Evolutionary conservation across 2,797 vertebrate species (phyloP).

Genomic region (Notoglanidium macrostoma): DNA sequence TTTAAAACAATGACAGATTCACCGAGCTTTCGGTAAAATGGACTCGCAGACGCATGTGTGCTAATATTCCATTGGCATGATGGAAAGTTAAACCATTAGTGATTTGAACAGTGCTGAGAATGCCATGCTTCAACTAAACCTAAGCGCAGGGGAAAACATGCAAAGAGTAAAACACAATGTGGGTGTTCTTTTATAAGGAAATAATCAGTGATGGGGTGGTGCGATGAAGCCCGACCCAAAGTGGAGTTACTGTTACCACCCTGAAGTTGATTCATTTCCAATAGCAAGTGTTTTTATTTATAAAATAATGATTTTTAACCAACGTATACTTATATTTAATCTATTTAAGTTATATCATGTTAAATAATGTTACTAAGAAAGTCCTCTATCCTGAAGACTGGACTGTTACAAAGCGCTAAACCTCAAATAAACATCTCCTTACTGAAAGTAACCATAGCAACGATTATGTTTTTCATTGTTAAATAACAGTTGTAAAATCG

Average conservation of each 20-base stretch:
- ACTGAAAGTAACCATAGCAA: not conserved
- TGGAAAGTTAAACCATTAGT: conserved; percentile 74
- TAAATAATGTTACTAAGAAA: conserved; percentile 1
- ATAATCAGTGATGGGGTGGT: not conserved
- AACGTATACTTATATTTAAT: not conserved
- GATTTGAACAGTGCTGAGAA: conserved; percentile 4
- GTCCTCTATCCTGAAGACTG: not conserved
- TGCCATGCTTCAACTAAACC: not conserved
- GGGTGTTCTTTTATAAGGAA: not conserved
- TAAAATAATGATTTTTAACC: not conserved
- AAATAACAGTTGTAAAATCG: not conserved
- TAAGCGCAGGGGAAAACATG: not conserved
- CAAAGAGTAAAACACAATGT: not conserved
- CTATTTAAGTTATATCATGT: not conserved
- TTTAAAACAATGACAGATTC: conserved; percentile 51
- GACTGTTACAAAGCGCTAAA: not conserved
- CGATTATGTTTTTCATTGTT: not conserved
- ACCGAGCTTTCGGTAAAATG: conserved; percentile 57
- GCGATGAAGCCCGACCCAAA: not conserved
- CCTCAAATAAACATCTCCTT: not conserved
- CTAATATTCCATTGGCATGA: conserved; percentile 60
- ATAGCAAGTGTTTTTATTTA: not conserved
- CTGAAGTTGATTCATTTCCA: not conserved
- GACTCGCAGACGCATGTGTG: conserved; percentile 66
- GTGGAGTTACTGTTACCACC: not conserved